Evolutionary conservation across 2,888 invertebrate species (phyloP), one percentile per base, ranked within the genome.

Genomic region (Chalcis sispes): DNA sequence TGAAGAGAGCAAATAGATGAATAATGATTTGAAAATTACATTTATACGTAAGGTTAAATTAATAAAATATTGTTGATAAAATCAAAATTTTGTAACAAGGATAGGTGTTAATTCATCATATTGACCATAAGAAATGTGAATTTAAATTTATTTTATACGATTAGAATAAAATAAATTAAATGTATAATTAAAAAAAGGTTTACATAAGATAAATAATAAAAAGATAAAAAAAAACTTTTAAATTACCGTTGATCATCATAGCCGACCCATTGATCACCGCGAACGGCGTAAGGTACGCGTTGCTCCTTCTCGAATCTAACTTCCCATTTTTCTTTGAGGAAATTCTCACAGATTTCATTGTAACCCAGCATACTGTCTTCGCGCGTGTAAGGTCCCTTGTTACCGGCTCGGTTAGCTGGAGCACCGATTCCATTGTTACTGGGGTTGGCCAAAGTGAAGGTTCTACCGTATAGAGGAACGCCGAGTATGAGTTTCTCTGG

Each of bases 401-500:
- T 93, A 29, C 83, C 88, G 1, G 59, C 48, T 2, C 23, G 25
- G n/a, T 29, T 59, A 7, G 91, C 89, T 0, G 91, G 89, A 0
- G 93, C 91, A 29, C 93, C 91, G 0, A 93, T 88, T 1, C 86
- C 87, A 29, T 90, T 89, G 0, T 88, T 82, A 0, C 79, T 83
- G 3, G 89, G 80, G 79, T 91, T 85, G 0, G 87, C 83, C 23
- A 95, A 86, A 0, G 90, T 92, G 81, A 93, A 95, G 0, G 93
- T 90, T 71, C 92, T 90, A 0, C 94, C 95, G 81, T 95, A 95
- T 1, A 93, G 90, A 0, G 93, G 93, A 42, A 95, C 88, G 0
- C 95, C 95, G 1, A 95, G 78, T 0, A 93, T 89, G 0, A 96
- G 80, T 85, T 95, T 95, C 1, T 91, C 89, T 1, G 91, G 88